Evolutionary conservation across 2,797 vertebrate genomes (phyloP), one percentile per base, ranked within the genome.

Genomic region (Chaunax sp.): DNA sequence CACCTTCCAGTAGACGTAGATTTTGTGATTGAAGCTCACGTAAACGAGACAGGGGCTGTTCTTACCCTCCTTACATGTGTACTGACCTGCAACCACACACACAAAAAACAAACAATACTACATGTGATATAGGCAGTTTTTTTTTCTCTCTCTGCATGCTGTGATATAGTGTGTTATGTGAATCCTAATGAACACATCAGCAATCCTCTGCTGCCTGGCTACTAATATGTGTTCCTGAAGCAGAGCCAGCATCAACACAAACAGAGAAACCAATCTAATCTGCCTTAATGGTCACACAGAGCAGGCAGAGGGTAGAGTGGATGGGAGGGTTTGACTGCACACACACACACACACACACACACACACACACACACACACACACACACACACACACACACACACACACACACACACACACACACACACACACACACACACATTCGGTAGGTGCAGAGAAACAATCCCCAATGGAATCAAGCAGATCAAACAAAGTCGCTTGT

Each of bases 21-120:
- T 98, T 85, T 98, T 99, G 78, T 98, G 96, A 75, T 87, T 98
- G 93, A 99, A 99, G 53, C 96, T 97, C 71, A 98, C 97, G 0
- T 99, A 99, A 41, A 99, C 96, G 23, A 99, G 89, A 67, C 98
- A 99, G 19, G 98, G 97, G 81, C 95, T 97, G 83, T 99, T 99
- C 65, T 77, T 94, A 18, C 94, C 94, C 41, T 95, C 96, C 88
- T 98, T 97, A 78, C 97, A 99, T 1, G 98, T 96, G 30, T 98
- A 99, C 43, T 97, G 95, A 45, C 98, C 98, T 99, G 85, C 13
- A 15, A 77, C 1, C 46, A 60, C 18, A 51, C 46, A 60, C 18
- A 50, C 10, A 74, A 41, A 46, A 13, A 41, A 70, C 40, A 40
- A 35, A 53, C n/a, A 22, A 49, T 14, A 9, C 22, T 0, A 10